Conservation (phyloP, 2,888 invertebrate genomes). For the Eledone cirrhosa region DNA sequence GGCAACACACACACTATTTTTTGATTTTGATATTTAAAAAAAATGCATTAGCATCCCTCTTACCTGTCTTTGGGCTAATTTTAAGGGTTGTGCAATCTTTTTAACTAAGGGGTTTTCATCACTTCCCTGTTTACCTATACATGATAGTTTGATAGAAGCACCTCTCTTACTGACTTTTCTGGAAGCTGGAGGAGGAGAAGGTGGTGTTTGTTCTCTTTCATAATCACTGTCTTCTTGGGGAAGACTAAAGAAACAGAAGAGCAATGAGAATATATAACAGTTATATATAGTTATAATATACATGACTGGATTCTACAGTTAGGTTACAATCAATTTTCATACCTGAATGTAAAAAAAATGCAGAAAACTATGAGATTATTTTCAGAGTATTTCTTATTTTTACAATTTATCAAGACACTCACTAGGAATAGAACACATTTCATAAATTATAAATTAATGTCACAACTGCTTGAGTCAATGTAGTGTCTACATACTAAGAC, state of each 20-base stretch:
- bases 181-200: slow-evolving; percentile 61
- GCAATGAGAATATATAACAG: background rate
- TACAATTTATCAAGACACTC: background rate
- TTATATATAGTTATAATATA: no score
- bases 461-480: no score
- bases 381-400: background rate
- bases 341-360: background rate
- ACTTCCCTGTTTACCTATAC: slow-evolving; percentile 67
- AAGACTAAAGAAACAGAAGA: slow-evolving; percentile 50
- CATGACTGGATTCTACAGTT: no score
- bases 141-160: slow-evolving; percentile 64
- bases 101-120: slow-evolving; percentile 69
- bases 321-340: no score
- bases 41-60: background rate
- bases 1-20: no score
- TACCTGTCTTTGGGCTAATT: slow-evolving; percentile 74
- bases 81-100: slow-evolving; percentile 75
- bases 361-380: background rate
- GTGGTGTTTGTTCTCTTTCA: slow-evolving; percentile 72
- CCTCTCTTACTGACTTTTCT: slow-evolving; percentile 62
- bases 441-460: no score
- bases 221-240: slow-evolving; percentile 66
- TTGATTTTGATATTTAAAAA: no score
- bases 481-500: no score
- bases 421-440: no score